Conservation (phyloP, 1,140 invertebrate species). For the Penaeus indicus region DNA sequence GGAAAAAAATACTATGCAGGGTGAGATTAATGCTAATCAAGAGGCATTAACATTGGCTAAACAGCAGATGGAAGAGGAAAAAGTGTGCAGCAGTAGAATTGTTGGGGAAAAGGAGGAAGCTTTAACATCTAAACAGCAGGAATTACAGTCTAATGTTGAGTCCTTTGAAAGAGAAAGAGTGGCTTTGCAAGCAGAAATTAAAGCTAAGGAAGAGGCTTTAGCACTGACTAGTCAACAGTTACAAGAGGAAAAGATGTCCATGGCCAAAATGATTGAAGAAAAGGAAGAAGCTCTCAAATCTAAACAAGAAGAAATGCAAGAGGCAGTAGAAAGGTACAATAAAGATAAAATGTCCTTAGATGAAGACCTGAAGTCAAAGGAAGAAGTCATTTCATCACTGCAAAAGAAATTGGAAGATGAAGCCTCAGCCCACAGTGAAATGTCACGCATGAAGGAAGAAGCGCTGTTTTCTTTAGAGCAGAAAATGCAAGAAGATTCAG, state of each 20-base stretch:
- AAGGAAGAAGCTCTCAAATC: slow-evolving; percentile 19
- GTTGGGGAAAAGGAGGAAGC: slow-evolving; percentile 5
- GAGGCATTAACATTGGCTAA: background rate
- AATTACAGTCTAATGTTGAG: background rate
- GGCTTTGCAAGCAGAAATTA: background rate
- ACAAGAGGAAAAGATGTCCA: background rate
- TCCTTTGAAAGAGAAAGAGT: no score
- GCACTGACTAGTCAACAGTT: background rate
- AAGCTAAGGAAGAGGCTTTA: slow-evolving; percentile 20
- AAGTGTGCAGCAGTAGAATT: background rate
- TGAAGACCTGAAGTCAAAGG: background rate
- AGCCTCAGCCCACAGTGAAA: no score
- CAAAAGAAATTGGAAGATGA: background rate
- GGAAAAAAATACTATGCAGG: background rate
- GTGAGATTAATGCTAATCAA: background rate
- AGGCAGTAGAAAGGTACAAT: background rate
- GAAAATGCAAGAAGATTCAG: no score
- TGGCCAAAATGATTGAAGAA: background rate
- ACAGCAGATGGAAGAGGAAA: background rate
- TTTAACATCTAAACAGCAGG: background rate
- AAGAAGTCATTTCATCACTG: background rate
- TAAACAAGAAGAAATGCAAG: background rate
- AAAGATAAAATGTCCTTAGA: background rate
- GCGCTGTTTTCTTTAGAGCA: no score
- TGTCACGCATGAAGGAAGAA: no score